Conservation (phyloP, 1,140 invertebrate species). For the Scaptodrosophila lebanonensis region DNA sequence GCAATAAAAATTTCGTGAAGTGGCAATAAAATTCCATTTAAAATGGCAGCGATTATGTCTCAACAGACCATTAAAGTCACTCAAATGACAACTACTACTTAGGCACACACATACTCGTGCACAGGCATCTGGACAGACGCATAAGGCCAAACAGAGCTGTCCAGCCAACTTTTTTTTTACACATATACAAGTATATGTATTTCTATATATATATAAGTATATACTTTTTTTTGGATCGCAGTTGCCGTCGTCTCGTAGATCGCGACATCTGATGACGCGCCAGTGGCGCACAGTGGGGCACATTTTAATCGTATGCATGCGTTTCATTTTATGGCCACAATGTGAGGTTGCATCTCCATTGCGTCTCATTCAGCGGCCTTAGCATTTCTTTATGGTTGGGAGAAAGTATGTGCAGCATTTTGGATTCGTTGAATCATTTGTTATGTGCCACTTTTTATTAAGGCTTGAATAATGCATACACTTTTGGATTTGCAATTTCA, state of each 20-base stretch:
- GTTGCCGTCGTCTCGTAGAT: conserved; percentile 34
- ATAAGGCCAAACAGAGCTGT: conserved; percentile 22
- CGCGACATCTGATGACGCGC: conserved; percentile 66
- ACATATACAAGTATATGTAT: conserved; percentile 13
- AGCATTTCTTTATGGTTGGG: too few relatives aligned
- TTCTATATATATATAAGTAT: conserved; percentile 19
- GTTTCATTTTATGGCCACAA: too few relatives aligned
- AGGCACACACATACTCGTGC: conserved; percentile 43
- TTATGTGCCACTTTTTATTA: too few relatives aligned
- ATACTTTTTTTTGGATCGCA: conserved; percentile 47
- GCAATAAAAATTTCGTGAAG: conserved; percentile 75
- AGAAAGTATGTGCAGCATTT: too few relatives aligned
- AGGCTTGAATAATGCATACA: too few relatives aligned
- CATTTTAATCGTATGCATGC: too few relatives aligned
- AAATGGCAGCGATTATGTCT: conserved; percentile 77
- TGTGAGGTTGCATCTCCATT: too few relatives aligned
- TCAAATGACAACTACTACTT: conserved; percentile 77
- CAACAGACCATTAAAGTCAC: conserved; percentile 77
- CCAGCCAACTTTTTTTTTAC: conserved; percentile 27
- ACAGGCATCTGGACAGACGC: conserved; percentile 28
- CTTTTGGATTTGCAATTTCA: too few relatives aligned
- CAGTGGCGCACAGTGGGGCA: conserved; percentile 60
- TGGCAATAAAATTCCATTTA: conserved; percentile 77
- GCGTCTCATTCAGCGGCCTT: too few relatives aligned
- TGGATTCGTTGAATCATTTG: too few relatives aligned